Evolutionary conservation across 2,113 vertebrate genomes (phyloP), one percentile per base, ranked within the genome.

Genomic region (Phrynosoma blainvillii): DNA sequence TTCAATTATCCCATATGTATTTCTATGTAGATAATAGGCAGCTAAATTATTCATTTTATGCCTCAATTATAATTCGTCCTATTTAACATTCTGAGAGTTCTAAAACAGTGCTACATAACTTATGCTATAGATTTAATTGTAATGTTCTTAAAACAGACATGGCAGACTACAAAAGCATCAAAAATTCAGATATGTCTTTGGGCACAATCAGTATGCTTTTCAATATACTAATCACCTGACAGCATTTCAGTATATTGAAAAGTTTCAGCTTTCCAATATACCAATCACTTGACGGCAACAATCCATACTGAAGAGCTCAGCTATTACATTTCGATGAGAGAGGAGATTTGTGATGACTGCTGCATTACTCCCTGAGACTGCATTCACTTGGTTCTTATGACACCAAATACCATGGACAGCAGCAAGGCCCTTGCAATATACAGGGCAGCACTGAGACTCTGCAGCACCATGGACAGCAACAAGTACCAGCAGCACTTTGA

Each of bases 331-430:
- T 82, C 40, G 10, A 66, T 8, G 36, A 42, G 40, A 13, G n/a
- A 36, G 42, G 16, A 25, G 20, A 18, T 23, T 54, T 52, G 23
- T 12, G 40, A 52, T 23, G 20, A 54, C 20, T n/a, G 56, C 4
- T 20, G 18, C 16, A 65, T 65, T n/a, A 42, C 21, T 47, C 59
- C 8, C 68, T 30, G 13, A 82, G 10, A 25, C 56, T 21, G 13
- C 36, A n/a, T 81, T 21, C 2, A 75, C 71, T 65, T 66, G 14
- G 40, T 14, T 30, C 18, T 47, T 27, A n/a, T 52, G 1, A 40
- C 0, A 1, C 87, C 8, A 84, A 95, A 91, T 0, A 94, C 93
- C 90, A 13, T 1, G 93, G 93, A 94, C 93, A 93, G 92, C 83
- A 7, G 54, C 23, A 68, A 14, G 20, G 0, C 12, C 0, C 1